Percentiles rank a stretch among this genome's conserved stretches.
phyloP scores from a whole-genome alignment of 2,113 vertebrate species.

The Zosterops borbonicus region DNA sequence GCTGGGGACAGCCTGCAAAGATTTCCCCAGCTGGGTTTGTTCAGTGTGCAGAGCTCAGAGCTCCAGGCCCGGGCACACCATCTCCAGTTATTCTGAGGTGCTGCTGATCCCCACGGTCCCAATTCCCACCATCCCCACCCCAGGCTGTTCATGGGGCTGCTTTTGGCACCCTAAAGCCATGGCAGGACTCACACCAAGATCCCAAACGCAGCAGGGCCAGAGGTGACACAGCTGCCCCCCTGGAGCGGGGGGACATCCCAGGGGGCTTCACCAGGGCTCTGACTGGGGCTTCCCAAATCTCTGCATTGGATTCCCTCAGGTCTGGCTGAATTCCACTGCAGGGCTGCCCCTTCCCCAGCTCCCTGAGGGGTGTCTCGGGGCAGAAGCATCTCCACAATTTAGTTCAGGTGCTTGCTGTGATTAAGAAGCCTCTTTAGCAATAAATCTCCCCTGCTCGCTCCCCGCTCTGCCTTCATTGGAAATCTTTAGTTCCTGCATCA shows the following conservation, averaged over 20 bases:
- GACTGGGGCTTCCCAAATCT: rapidly evolving
- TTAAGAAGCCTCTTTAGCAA: background rate
- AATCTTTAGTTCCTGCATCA: conserved; percentile 58
- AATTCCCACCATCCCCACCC: background rate
- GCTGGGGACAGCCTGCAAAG: background rate
- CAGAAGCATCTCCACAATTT: background rate
- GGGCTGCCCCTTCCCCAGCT: background rate
- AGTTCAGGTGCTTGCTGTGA: background rate
- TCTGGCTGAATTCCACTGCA: background rate
- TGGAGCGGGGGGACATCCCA: rapidly evolving
- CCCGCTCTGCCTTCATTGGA: background rate
- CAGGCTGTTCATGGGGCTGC: background rate
- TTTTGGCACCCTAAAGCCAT: rapidly evolving
- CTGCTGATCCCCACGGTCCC: rapidly evolving
- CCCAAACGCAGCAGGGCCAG: background rate
- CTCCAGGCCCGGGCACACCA: background rate
- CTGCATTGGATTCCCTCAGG: background rate
- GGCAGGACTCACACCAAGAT: background rate
- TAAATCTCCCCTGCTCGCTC: background rate
- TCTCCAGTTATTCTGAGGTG: background rate
- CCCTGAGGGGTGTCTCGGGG: background rate
- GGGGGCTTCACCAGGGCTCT: background rate
- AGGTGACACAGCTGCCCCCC: rapidly evolving
- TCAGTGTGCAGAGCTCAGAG: background rate
- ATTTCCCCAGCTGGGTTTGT: background rate